Base-by-base conservation (phyloP, 2,113 vertebrate species). In the Entomyzon cyanotis region DNA sequence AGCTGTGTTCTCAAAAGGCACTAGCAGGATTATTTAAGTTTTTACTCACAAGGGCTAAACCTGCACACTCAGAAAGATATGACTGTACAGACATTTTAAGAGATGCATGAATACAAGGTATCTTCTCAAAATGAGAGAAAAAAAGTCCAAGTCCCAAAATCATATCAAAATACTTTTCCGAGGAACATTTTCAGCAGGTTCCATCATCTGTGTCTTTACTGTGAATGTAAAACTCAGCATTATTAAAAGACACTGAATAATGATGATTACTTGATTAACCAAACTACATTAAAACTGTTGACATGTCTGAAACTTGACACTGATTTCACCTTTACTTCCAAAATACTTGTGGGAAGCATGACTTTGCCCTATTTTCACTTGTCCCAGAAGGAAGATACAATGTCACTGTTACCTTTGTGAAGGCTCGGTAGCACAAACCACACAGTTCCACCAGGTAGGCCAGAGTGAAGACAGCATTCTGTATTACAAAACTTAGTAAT, bases 361-460 rank as follows among this genome's bases (percentile, higher is more conserved):
- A 59, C 22, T 81, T 83, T 37, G 11, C 70, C 28, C 33, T 56
- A 18, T 73, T 94, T 95, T 93, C 47, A 87, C 16, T 31, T 76
- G 37, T 94, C 77, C 39, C 68, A 28, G 59, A 35, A 52, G 50
- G 50, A 63, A 95, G 37, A 39, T 5, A 46, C 0, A 55, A 8
- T 24, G 7, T 62, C 60, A 82, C 5, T n/a, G 67, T 97, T 98
- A 99, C 99, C 99, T 99, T 99, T 90, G 98, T 99, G 97, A 99
- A 99, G 70, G 98, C 98, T 97, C 99, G 98, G 97, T 99, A 99
- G 96, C 99, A 99, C 59, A 99, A 98, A 81, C 99, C 99, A 84
- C 99, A 99, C 20, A 99, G 97, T 83, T 99, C 99, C n/a, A 99
- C 98, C 65, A 99, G 97, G 97, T 99, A 99, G 75, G 99, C 99